Evolutionary conservation across 1,140 invertebrate species (phyloP), one percentile per base, ranked within the genome.

Genomic region (Ditylenchus dipsaci): DNA sequence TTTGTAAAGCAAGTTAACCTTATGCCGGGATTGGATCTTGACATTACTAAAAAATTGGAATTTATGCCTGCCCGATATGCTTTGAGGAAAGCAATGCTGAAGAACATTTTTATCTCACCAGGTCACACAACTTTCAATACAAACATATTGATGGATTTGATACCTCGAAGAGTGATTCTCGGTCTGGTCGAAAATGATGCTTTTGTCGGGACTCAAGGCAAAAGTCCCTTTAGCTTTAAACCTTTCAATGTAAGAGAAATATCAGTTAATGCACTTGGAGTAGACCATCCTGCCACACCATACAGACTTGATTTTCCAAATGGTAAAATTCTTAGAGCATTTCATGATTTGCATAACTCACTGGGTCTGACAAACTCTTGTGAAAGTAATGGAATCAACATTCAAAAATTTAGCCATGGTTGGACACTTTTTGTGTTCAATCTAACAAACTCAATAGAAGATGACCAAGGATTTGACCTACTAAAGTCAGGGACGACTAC

Each of bases 111-210:
- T 49, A 65, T 67, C 21, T n/a, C 63, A 23, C 26, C 11, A 13
- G 65, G 62, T 15, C 62, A 62, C 1, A 62, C 11, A 27, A 62
- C 66, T 21, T 38, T 67, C 11, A 67, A 23, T 1, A 27, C 58
- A 67, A 69, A 69, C n/a, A 1, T 69, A 27, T 69, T 71, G 29
- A 71, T 29, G 45, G 67, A 69, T 26, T 27, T 49, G 19, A 43
- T 69, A 9, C 68, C 68, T 15, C 15, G 68, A 11, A n/a, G 67
- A 15, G 43, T 69, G 7, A 57, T 71, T 17, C 15, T 69, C 1
- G 67, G 43, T 0, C 13, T 69, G 13, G 67, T 69, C 0, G 45
- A 13, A 0, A 70, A 69, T 17, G 0, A 0, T 1, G 38, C 23
- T 15, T 69, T 62, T 38, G 47, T 47, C 0, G 67, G 67, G 17